phyloP scores from a whole-genome alignment of 2,113 vertebrate species.

The Ammodramus savannarum region DNA sequence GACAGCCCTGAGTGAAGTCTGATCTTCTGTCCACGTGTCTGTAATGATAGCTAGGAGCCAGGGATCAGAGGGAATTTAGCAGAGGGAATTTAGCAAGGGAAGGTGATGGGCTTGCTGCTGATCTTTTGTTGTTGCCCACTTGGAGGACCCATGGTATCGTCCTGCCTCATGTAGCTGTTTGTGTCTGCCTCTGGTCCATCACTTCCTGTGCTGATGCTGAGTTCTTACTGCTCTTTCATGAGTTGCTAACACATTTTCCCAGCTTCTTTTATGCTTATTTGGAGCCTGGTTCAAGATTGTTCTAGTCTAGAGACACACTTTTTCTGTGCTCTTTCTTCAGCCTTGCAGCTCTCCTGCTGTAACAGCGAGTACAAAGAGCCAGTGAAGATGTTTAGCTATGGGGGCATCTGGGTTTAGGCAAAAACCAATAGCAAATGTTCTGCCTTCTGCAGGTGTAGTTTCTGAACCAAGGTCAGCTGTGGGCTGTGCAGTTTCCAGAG shows the following conservation, averaged over 20 bases:
- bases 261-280: neutral
- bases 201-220: neutral
- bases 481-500: neutral
- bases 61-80: neutral
- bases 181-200: neutral
- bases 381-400: neutral
- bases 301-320: neutral
- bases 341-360: neutral
- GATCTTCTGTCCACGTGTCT: neutral
- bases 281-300: neutral
- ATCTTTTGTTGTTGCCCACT: neutral
- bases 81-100: neutral
- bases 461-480: neutral
- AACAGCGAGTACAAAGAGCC: neutral
- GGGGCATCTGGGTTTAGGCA: neutral
- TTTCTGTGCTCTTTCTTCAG: neutral
- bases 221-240: neutral
- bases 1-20: neutral
- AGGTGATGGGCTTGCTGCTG: neutral
- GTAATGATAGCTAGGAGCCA: neutral
- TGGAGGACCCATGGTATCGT: neutral
- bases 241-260: neutral
- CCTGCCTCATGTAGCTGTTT: neutral
- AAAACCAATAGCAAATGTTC: neutral
- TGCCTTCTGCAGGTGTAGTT: neutral